Evolutionary conservation across 2,888 invertebrate species (phyloP).

Genomic region (Oxytorus armatus): DNA sequence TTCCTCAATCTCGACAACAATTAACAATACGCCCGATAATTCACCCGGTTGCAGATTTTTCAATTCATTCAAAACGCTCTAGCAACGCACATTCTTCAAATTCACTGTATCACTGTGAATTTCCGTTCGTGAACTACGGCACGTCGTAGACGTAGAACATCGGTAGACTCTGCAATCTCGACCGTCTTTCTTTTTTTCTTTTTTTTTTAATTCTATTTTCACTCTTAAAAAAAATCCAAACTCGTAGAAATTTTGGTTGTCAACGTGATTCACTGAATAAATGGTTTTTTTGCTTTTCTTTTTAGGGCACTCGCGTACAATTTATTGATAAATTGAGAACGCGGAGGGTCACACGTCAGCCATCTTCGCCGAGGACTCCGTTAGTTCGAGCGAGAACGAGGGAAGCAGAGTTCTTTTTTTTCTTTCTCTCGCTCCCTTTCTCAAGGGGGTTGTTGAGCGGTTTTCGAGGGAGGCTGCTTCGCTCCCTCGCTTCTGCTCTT

Average conservation of each 20-base stretch:
- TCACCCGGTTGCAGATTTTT: background rate
- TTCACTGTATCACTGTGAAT: constrained; percentile 19
- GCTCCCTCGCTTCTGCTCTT: constrained; percentile 5
- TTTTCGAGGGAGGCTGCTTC: constrained; percentile 63
- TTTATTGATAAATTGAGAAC: constrained; percentile 40
- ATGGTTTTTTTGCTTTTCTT: background rate
- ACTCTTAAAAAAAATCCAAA: background rate
- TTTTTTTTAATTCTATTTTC: background rate
- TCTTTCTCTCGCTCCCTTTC: constrained; percentile 49
- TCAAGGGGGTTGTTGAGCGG: constrained; percentile 61
- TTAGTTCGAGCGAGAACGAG: constrained; percentile 42
- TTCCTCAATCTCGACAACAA: background rate
- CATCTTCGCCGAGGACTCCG: constrained; percentile 60
- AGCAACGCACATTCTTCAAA: constrained; percentile 26
- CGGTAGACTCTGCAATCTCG: constrained; percentile 46
- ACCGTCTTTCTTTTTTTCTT: background rate
- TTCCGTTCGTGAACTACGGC: constrained; percentile 69
- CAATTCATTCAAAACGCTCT: background rate
- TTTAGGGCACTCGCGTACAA: background rate
- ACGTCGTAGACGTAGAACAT: constrained; percentile 76
- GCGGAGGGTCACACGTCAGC: constrained; percentile 63
- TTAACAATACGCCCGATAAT: background rate
- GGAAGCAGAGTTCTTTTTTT: constrained; percentile 32
- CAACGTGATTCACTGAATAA: background rate
- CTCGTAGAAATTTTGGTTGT: background rate